Conservation (phyloP, 2,888 invertebrate species). For the Pandemis heparana region DNA sequence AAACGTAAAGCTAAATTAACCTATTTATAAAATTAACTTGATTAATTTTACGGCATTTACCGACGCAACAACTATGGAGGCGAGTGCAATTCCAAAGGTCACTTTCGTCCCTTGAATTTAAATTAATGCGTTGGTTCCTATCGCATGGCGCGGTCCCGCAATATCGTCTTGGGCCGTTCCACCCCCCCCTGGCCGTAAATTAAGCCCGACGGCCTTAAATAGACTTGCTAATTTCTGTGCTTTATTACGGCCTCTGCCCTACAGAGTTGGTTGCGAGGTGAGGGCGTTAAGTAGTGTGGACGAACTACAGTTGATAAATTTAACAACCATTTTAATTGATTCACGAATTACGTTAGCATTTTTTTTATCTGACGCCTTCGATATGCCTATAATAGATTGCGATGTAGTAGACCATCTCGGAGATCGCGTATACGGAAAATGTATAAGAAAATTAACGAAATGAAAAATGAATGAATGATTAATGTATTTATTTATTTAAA, state of each 20-base stretch:
- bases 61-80: conserved; percentile 7
- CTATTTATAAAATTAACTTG: conserved; percentile 5
- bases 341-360: no score
- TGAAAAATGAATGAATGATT: no score
- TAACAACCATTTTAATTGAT: no score
- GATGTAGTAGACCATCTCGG: no score
- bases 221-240: conserved; percentile 66
- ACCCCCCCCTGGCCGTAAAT: conserved; percentile 60
- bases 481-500: no score
- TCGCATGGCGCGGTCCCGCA: conserved; percentile 44
- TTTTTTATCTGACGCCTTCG: no score
- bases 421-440: no score
- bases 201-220: conserved; percentile 63
- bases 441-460: no score
- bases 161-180: conserved; percentile 55
- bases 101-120: conserved; percentile 34
- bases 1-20: no score
- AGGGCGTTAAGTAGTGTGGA: conserved; percentile 18
- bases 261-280: conserved; percentile 43
- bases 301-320: background rate
- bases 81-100: conserved; percentile 20
- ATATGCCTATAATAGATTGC: no score
- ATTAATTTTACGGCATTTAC: background rate
- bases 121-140: conserved; percentile 30
- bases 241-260: conserved; percentile 52